Percentiles rank a stretch among this genome's conserved stretches.
phyloP scores from a whole-genome alignment of 2,113 vertebrate species.

The Melierax canorus region DNA sequence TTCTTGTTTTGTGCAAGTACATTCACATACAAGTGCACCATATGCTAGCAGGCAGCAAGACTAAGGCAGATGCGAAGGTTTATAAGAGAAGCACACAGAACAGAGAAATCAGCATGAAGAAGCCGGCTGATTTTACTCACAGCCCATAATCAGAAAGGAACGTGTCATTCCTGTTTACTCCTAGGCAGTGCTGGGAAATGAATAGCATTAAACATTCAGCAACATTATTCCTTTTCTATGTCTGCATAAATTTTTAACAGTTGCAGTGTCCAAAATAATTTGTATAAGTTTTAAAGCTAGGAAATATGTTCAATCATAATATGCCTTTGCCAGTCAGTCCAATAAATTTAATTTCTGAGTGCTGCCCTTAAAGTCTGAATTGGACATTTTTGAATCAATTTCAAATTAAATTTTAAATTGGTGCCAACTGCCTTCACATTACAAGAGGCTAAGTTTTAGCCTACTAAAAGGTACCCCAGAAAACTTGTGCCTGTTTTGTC shows the following conservation, averaged over 20 bases:
- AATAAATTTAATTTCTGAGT: not conserved
- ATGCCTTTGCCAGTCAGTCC: not conserved
- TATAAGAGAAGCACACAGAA: slow-evolving; percentile 18
- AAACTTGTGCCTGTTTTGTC: not conserved
- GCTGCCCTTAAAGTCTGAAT: not conserved
- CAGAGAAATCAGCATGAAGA: slow-evolving; percentile 41
- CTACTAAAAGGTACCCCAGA: not conserved
- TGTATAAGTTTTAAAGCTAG: slow-evolving; percentile 30
- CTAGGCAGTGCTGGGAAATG: slow-evolving; percentile 2
- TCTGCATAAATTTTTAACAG: slow-evolving; percentile 61
- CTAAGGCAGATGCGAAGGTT: slow-evolving; percentile 17
- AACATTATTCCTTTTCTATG: slow-evolving; percentile 21
- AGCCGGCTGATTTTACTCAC: not conserved
- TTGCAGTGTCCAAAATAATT: slow-evolving; percentile 47
- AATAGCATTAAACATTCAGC: slow-evolving; percentile 63
- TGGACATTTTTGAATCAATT: slow-evolving; percentile 12
- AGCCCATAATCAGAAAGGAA: slow-evolving; percentile 26
- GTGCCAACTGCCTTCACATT: not conserved
- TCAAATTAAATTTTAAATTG: slow-evolving; percentile 52
- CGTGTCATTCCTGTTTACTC: slow-evolving; percentile 55
- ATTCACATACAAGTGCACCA: slow-evolving; percentile 1
- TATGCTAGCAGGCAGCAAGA: not conserved
- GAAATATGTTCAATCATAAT: not conserved
- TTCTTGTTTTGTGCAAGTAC: not conserved
- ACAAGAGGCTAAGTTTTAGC: not conserved